A percentile compares a stretch with the other conserved stretches of the same genome.
phyloP scores from a whole-genome alignment of 2,113 vertebrate species.

The Oxyura jamaicensis region DNA sequence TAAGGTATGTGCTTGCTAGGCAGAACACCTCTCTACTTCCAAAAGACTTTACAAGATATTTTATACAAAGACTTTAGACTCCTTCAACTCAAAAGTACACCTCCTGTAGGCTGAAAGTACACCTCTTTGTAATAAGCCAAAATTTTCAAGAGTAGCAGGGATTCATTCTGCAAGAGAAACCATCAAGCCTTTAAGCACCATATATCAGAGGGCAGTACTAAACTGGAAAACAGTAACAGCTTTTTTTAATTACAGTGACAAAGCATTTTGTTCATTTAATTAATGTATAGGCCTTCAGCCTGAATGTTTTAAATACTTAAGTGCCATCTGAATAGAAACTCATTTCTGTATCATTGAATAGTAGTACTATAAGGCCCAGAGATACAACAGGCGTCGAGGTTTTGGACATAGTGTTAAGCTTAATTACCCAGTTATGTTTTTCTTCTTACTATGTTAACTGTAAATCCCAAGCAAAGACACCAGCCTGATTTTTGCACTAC shows the following conservation, averaged over 20 bases:
- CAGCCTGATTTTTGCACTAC: background rate
- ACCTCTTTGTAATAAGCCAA: background rate
- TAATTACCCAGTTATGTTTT: background rate
- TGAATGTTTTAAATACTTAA: background rate
- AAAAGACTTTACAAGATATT: background rate
- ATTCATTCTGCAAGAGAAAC: background rate
- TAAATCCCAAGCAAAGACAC: background rate
- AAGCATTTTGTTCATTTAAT: background rate
- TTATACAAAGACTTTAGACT: background rate
- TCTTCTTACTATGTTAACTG: background rate
- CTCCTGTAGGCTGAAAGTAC: background rate
- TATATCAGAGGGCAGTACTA: background rate
- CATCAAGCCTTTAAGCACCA: background rate
- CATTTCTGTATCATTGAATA: background rate
- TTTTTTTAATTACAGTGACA: background rate
- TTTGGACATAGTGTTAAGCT: background rate
- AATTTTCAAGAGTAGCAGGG: background rate
- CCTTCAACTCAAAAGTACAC: background rate
- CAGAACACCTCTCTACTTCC: background rate
- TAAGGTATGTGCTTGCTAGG: background rate
- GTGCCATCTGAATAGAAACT: background rate
- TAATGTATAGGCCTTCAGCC: background rate
- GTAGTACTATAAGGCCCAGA: background rate
- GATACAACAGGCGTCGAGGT: background rate
- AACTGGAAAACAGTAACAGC: background rate